phyloP scores from a whole-genome alignment of 1,140 invertebrate species.

The Teleopsis dalmanni region DNA sequence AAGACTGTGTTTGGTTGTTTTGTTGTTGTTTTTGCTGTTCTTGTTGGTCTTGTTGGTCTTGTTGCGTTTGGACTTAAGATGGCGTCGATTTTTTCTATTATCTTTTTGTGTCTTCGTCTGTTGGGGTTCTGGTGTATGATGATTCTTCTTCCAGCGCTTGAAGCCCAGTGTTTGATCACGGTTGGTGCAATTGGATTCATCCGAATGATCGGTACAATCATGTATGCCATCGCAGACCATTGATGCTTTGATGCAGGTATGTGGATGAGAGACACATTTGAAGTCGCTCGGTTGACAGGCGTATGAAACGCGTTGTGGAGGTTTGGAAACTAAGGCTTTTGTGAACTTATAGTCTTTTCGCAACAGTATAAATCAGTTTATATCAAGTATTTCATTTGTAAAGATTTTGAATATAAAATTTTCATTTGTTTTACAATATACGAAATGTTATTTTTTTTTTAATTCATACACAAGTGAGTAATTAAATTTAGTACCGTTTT shows the following conservation, averaged over 20 bases:
- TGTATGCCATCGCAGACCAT: slow-evolving; percentile 60
- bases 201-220: slow-evolving; percentile 64
- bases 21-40: too few relatives aligned
- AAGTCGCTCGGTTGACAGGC: slow-evolving; percentile 37
- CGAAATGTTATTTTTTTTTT: too few relatives aligned
- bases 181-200: slow-evolving; percentile 59
- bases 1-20: too few relatives aligned
- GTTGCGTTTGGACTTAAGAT: slow-evolving; percentile 1
- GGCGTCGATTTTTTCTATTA: slow-evolving; percentile 2
- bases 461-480: too few relatives aligned
- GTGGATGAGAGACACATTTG: slow-evolving; percentile 40
- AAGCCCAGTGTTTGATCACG: slow-evolving; percentile 10
- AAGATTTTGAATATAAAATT: too few relatives aligned
- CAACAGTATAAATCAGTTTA: too few relatives aligned
- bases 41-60: too few relatives aligned
- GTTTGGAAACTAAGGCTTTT: slow-evolving; percentile 19
- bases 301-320: slow-evolving; percentile 15
- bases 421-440: too few relatives aligned
- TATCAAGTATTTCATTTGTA: background rate
- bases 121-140: background rate
- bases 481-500: too few relatives aligned
- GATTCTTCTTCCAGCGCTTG: slow-evolving; percentile 30
- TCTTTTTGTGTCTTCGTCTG: background rate
- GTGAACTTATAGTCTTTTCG: slow-evolving; percentile 9
- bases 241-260: slow-evolving; percentile 52